Evolutionary conservation across 2,888 invertebrate genomes (phyloP), one percentile per base, ranked within the genome.

Genomic region (Lycaena phlaeas): DNA sequence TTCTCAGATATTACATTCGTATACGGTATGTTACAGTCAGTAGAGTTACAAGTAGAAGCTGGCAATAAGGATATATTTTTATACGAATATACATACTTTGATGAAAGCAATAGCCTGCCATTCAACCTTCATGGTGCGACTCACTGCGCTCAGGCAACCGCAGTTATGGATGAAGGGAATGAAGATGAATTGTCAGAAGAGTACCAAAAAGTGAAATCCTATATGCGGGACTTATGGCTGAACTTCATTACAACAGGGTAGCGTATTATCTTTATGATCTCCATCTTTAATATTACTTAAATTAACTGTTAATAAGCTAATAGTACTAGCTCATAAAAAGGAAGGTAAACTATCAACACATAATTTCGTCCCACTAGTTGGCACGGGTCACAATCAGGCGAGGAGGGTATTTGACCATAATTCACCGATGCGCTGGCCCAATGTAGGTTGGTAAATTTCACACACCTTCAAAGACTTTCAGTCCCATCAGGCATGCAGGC

Each of bases 1-100:
- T 64, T 61, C 36, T 47, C 63, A 2, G 81, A 89, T 82, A 30
- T 57, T 0, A 14, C 56, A 1, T 64, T 69, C 38, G 42, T 46
- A 0, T 58, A 57, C 41, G 45, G 64, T 0, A 54, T 51, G n/a
- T 25, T 69, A 3, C 42, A 56, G 41, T 50, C 63, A 0, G 46
- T 56, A 0, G 56, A 58, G n/a, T 27, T 64, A 6, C 61, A 64
- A 12, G 43, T 50, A 1, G 52, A 61, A 28, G 56, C 57, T 14
- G 64, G 68, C 2, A 56, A 68, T 41, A 43, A 65, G 38, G 43
- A 60, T 42, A 41, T 71, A 4, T 70, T 62, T 49, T 47, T 71
- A 29, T 72, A 68, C 41, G 56, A 65, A 42, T 72, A 60, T 45
- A 52, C 56, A 1, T 71, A 61, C 44, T 59, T 64, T 27, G 51